Evolutionary conservation across 2,797 vertebrate species (phyloP).

Genomic region (Hybognathus amarus): DNA sequence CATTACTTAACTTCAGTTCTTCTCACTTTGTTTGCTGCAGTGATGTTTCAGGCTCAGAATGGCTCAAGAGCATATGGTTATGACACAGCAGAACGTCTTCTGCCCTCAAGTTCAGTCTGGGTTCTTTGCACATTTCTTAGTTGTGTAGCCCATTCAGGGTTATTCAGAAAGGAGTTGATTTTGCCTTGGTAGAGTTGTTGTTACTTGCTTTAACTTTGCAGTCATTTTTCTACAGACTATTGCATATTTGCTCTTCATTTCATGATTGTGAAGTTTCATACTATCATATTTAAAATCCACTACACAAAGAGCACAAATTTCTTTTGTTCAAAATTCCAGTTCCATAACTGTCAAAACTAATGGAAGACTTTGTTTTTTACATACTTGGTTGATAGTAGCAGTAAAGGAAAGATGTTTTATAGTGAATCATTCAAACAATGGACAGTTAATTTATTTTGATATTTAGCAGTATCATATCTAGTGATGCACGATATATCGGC

Average conservation of each 20-base stretch:
- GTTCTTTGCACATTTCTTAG: neutral
- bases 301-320: neutral
- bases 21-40: neutral
- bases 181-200: neutral
- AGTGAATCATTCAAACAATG: neutral
- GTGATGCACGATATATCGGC: no score
- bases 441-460: neutral
- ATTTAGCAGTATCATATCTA: neutral
- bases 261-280: neutral
- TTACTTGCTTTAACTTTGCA: neutral
- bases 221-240: neutral
- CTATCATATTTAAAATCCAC: neutral
- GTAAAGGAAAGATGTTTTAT: neutral
- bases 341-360: neutral
- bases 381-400: neutral
- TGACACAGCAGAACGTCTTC: neutral
- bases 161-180: neutral
- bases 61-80: neutral
- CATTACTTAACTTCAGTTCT: slow-evolving; percentile 12
- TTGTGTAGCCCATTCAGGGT: slow-evolving; percentile 4
- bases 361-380: neutral
- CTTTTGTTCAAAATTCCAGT: neutral
- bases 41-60: slow-evolving; percentile 1
- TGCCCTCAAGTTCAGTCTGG: neutral
- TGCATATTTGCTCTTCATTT: neutral